Percentiles rank a stretch among this genome's conserved stretches.
Conservation (phyloP, 2,797 vertebrate species). For the Ispidina picta region DNA sequence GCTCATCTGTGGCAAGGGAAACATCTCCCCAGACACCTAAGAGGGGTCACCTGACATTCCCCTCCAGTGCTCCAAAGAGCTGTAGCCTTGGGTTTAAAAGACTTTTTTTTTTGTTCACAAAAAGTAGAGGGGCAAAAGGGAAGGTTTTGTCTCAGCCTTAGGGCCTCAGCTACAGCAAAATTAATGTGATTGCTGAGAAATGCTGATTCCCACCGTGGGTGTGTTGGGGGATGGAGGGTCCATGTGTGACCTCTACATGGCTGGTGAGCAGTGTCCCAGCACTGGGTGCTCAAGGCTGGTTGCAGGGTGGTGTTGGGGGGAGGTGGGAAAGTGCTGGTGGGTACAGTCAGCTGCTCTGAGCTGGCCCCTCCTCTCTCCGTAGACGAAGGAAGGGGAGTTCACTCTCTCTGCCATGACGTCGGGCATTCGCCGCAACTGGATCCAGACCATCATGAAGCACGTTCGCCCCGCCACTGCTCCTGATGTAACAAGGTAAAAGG, state of each 20-base stretch:
- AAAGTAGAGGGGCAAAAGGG: neutral
- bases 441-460: slow-evolving; percentile 98
- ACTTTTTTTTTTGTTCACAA: neutral
- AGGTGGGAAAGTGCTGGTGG: neutral
- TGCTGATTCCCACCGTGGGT: accelerated
- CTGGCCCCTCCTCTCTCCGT: neutral
- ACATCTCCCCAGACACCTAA: neutral
- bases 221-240: neutral
- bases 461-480: slow-evolving; percentile 90
- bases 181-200: neutral
- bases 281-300: neutral
- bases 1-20: accelerated
- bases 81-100: neutral
- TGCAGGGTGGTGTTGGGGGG: neutral
- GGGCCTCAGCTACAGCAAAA: neutral
- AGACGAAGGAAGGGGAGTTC: slow-evolving; percentile 93
- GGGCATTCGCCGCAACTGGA: slow-evolving; percentile 98
- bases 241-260: accelerated
- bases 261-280: neutral
- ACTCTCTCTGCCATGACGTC: slow-evolving; percentile 97
- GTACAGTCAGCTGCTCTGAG: neutral
- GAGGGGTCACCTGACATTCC: neutral
- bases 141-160: neutral
- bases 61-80: neutral
- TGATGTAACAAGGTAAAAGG: slow-evolving; percentile 92